These are phyloP conservation scores for Microdon myrmicae DNA, from an alignment of 2,888 invertebrate genomes.

Conservation along the genomic window DNA sequence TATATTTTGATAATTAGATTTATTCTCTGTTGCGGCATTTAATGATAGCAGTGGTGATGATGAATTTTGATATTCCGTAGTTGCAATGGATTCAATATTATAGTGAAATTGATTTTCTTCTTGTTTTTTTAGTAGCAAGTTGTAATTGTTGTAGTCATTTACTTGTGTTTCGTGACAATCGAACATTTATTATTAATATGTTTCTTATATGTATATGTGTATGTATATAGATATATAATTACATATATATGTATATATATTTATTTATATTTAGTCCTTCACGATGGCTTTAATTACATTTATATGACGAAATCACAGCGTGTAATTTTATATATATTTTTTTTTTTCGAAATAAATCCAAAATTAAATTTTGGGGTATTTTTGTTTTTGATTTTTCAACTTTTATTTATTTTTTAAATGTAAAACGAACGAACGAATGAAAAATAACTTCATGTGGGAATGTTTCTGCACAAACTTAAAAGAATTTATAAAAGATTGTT, in stretches of 20 bases:
- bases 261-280: constrained; percentile 11
- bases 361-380: too few relatives aligned
- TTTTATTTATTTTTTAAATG: constrained; percentile 24
- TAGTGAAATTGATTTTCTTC: constrained; percentile 38
- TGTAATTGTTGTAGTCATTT: constrained; percentile 38
- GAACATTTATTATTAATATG: constrained; percentile 34
- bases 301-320: constrained; percentile 37
- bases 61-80: constrained; percentile 41
- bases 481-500: constrained; percentile 23
- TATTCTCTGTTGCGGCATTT: constrained; percentile 15
- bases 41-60: constrained; percentile 36
- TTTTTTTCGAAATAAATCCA: constrained; percentile 21
- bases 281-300: constrained; percentile 23
- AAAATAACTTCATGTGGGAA: constrained; percentile 46
- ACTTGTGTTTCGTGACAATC: constrained; percentile 48
- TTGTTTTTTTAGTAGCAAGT: constrained; percentile 31
- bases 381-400: constrained; percentile 23
- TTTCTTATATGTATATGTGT: constrained; percentile 1
- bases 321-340: constrained; percentile 23
- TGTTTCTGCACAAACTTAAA: constrained; percentile 50
- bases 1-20: constrained; percentile 3
- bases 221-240: background rate
- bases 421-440: constrained; percentile 45
- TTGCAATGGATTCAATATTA: constrained; percentile 48
- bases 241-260: constrained; percentile 2